Percentiles rank a stretch among this genome's conserved stretches.
phyloP scores from a whole-genome alignment of 2,888 invertebrate species.

The Hirudinaria manillensis region DNA sequence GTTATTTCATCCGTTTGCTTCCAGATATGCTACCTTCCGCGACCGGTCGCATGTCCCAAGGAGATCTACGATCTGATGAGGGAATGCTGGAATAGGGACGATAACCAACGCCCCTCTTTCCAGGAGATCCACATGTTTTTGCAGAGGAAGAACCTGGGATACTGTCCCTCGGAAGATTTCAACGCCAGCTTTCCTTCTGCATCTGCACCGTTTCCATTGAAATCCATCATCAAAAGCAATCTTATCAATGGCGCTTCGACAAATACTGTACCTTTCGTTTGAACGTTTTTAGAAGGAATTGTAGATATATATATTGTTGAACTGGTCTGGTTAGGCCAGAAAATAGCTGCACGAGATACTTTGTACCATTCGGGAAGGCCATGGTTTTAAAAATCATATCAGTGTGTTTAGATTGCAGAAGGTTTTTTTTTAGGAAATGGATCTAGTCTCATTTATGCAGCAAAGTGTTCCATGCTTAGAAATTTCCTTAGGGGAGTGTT shows the following conservation, averaged over 20 bases:
- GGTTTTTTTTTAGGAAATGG: too few relatives aligned
- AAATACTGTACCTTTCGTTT: conserved; percentile 4
- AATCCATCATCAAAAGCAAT: conserved; percentile 6
- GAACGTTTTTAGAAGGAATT: background rate
- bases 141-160: conserved; percentile 55
- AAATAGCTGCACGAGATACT: too few relatives aligned
- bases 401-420: too few relatives aligned
- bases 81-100: conserved; percentile 81
- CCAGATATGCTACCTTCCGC: conserved; percentile 62
- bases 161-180: conserved; percentile 47
- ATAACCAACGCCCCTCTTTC: conserved; percentile 75
- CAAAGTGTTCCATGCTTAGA: too few relatives aligned
- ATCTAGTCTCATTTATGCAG: too few relatives aligned
- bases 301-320: too few relatives aligned
- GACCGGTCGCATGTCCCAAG: conserved; percentile 69
- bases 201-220: background rate
- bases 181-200: background rate
- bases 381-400: too few relatives aligned
- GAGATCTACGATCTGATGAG: conserved; percentile 85
- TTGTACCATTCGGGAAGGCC: too few relatives aligned
- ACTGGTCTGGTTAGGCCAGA: too few relatives aligned
- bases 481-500: too few relatives aligned
- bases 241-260: background rate
- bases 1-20: background rate
- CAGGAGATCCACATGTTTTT: conserved; percentile 80